A percentile compares a stretch with the other conserved stretches of the same genome.
Evolutionary conservation across 2,797 vertebrate species (phyloP).

Genomic region (Coracias cyanogaster): DNA sequence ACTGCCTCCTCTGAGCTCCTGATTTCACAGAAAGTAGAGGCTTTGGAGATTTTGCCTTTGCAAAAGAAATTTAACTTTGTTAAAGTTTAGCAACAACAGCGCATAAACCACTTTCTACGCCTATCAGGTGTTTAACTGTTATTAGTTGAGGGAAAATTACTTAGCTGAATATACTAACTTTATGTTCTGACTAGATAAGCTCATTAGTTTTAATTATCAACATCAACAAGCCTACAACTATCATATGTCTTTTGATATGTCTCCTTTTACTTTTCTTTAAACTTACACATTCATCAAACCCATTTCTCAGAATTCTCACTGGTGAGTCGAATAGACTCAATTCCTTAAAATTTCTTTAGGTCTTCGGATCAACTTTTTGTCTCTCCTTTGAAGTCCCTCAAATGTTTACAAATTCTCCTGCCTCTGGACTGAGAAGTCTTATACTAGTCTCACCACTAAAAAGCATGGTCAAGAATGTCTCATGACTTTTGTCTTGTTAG

Average conservation of each 20-base stretch:
- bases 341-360: background rate
- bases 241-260: background rate
- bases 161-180: background rate
- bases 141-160: background rate
- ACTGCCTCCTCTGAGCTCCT: background rate
- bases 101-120: background rate
- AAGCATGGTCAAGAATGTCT: background rate
- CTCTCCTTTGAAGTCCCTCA: background rate
- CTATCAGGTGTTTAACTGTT: background rate
- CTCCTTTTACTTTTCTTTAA: background rate
- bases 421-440: background rate
- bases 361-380: background rate
- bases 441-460: background rate
- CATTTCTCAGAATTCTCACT: background rate
- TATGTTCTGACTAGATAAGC: background rate
- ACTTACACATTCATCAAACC: background rate
- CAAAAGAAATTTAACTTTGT: background rate
- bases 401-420: background rate
- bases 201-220: background rate
- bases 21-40: background rate
- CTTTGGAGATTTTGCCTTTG: background rate
- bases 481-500: background rate
- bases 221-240: background rate
- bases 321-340: background rate
- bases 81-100: background rate